Evolutionary conservation across 2,888 invertebrate species (phyloP).

Genomic region (Agonopterix arenella): DNA sequence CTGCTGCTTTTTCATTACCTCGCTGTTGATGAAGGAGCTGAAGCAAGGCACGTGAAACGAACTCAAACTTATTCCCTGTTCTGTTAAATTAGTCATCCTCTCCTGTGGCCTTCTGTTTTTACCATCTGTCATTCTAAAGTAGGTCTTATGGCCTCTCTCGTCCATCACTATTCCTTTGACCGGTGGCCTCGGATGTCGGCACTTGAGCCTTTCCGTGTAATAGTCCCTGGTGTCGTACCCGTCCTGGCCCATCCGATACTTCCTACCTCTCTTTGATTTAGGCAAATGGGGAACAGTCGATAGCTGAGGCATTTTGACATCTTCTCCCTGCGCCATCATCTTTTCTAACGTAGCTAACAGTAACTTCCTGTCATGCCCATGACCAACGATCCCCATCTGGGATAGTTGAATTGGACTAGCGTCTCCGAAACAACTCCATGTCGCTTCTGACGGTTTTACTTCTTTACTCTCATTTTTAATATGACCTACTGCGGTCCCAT

Average conservation of each 20-base stretch:
- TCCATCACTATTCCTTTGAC: conserved; percentile 51
- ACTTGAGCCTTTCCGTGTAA: conserved; percentile 18
- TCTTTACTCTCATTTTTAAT: conserved; percentile 10
- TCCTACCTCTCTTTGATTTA: conserved; percentile 19
- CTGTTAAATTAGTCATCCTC: conserved; percentile 31
- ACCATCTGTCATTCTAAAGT: conserved; percentile 37
- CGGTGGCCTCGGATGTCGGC: conserved; percentile 47
- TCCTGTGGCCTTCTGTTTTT: conserved; percentile 41
- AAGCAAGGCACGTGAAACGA: conserved; percentile 64
- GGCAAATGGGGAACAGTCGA: conserved; percentile 28
- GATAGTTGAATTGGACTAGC: conserved; percentile 44
- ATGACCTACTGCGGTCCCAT: background rate
- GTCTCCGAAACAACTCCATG: conserved; percentile 64
- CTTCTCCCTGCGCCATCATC: conserved; percentile 44
- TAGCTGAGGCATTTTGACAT: conserved; percentile 42
- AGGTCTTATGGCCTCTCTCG: conserved; percentile 45
- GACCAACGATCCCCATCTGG: conserved; percentile 59
- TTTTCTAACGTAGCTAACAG: conserved; percentile 38
- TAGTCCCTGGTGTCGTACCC: background rate
- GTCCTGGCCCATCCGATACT: background rate
- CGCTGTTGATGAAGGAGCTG: conserved; percentile 50
- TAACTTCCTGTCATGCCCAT: conserved; percentile 54
- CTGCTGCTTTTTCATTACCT: conserved; percentile 42
- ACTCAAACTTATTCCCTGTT: conserved; percentile 54
- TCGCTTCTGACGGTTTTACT: conserved; percentile 25